Evolutionary conservation across 2,797 vertebrate species (phyloP).

Genomic region (Serranus cabrilla): DNA sequence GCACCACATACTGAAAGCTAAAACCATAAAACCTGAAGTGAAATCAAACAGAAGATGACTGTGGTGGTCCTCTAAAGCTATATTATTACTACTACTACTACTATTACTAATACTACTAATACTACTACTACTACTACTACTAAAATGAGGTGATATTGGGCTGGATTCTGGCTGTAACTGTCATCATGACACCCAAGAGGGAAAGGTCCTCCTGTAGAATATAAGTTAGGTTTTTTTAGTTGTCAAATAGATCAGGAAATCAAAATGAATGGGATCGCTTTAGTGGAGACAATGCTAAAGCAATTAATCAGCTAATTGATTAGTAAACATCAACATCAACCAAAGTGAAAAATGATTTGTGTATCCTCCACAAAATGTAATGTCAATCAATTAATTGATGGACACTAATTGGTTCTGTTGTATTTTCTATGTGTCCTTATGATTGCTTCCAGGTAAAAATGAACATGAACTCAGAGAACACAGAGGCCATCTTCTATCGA

Average conservation of each 20-base stretch:
- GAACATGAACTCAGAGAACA: background rate
- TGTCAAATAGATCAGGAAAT: background rate
- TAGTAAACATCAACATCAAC: background rate
- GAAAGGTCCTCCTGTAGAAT: background rate
- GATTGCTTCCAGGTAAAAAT: background rate
- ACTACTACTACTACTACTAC: too few species aligned
- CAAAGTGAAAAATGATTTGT: too few species aligned
- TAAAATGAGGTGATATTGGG: too few species aligned
- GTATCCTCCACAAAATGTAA: too few species aligned
- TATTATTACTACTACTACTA: background rate
- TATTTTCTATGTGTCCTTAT: background rate
- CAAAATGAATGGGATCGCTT: background rate
- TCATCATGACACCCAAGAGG: background rate
- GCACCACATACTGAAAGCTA: slow-evolving; percentile 25
- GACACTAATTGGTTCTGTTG: background rate
- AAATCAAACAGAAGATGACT: slow-evolving; percentile 20
- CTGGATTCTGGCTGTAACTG: background rate
- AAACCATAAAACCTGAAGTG: slow-evolving; percentile 38
- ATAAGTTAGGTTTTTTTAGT: background rate
- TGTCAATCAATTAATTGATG: too few species aligned
- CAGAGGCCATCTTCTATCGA: too few species aligned
- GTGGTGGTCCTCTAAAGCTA: slow-evolving; percentile 3
- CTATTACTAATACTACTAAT: too few species aligned
- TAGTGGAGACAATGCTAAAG: background rate
- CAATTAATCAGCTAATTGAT: background rate